Conservation (phyloP, 2,888 invertebrate genomes). For the Marasmarcha lunaedactyla region DNA sequence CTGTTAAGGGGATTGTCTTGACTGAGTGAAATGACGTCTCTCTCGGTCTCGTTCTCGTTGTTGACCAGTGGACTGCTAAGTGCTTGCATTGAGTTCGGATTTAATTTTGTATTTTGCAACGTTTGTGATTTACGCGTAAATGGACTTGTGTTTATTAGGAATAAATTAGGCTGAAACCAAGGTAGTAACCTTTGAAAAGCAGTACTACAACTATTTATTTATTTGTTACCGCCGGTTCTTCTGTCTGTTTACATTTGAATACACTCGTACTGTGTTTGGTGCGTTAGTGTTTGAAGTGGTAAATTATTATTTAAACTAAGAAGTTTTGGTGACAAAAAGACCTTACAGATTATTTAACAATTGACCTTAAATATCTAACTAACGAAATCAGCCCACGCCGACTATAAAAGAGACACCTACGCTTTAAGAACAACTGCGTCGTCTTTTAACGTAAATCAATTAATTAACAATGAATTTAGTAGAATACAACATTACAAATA, state of each 20-base stretch:
- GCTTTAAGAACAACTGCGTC: slow-evolving; percentile 35
- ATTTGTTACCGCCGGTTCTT: slow-evolving; percentile 40
- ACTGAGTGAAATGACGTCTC: too few relatives aligned
- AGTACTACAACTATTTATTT: too few relatives aligned
- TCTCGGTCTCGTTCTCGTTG: too few relatives aligned
- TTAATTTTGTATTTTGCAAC: too few relatives aligned
- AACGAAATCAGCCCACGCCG: slow-evolving; percentile 56
- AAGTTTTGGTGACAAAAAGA: slow-evolving; percentile 22
- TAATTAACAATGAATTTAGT: slow-evolving; percentile 35
- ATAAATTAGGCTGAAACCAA: too few relatives aligned
- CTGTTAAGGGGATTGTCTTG: too few relatives aligned
- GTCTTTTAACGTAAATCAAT: slow-evolving; percentile 25
- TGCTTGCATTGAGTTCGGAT: too few relatives aligned
- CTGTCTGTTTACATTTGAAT: slow-evolving; percentile 49
- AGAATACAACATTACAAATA: slow-evolving; percentile 17
- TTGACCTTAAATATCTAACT: slow-evolving; percentile 46
- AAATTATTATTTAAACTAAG: slow-evolving; percentile 16
- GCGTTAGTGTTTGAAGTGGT: slow-evolving; percentile 31
- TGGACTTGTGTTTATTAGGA: too few relatives aligned
- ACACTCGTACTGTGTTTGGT: slow-evolving; percentile 6
- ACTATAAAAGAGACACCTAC: slow-evolving; percentile 58
- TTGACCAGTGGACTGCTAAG: too few relatives aligned
- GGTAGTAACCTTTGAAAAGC: too few relatives aligned
- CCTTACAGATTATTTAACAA: slow-evolving; percentile 24
- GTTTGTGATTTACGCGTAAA: too few relatives aligned